A percentile compares a stretch with the other conserved stretches of the same genome.
Evolutionary conservation across 2,797 vertebrate species (phyloP).

Genomic region (Pangasius macronema): DNA sequence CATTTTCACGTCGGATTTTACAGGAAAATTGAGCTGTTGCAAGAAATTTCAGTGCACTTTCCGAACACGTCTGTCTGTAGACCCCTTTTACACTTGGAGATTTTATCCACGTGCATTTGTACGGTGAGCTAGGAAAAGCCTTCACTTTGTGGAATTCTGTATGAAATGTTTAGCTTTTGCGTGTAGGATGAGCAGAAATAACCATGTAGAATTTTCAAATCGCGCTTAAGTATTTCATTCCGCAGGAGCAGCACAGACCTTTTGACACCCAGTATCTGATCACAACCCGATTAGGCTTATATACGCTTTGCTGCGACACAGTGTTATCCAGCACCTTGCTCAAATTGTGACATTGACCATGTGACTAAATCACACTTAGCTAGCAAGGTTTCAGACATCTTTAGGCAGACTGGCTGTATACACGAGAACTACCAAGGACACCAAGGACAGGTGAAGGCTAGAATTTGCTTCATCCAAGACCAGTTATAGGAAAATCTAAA

Average conservation of each 20-base stretch:
- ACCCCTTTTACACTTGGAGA: not conserved
- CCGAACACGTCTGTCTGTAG: not conserved
- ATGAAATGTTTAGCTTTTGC: not conserved
- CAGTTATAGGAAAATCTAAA: not conserved
- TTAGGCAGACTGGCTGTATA: not conserved
- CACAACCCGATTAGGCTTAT: too few relatives aligned
- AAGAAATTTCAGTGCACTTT: conserved; percentile 39
- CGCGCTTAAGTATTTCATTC: not conserved
- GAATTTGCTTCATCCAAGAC: not conserved
- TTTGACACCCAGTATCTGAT: not conserved
- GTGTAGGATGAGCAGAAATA: not conserved
- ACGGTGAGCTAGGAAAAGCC: not conserved
- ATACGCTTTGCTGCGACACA: not conserved
- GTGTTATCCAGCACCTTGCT: not conserved
- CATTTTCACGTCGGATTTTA: conserved; percentile 20
- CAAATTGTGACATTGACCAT: not conserved
- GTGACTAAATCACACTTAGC: not conserved
- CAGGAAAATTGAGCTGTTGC: conserved; percentile 4
- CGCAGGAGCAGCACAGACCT: not conserved
- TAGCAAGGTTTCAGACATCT: not conserved
- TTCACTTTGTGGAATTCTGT: not conserved
- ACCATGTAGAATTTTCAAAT: not conserved
- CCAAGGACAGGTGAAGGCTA: not conserved
- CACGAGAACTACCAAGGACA: not conserved
- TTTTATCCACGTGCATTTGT: not conserved